These are phyloP conservation scores for Calephelis virginiensis DNA, from an alignment of 1,140 invertebrate genomes.

Conservation along the genomic window DNA sequence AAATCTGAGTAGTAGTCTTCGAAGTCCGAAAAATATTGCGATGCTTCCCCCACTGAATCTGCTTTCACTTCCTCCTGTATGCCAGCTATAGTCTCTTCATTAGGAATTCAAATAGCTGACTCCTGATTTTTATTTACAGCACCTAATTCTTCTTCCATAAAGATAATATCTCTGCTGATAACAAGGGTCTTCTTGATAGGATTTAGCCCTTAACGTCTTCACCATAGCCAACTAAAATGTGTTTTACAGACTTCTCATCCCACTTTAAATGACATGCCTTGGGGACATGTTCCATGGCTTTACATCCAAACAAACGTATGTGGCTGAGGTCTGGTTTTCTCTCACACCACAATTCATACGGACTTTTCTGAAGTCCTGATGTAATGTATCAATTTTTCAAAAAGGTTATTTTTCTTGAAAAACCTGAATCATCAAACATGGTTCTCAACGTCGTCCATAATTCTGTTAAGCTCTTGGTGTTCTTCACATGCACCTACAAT, in stretches of 20 bases:
- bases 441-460: constrained; percentile 29
- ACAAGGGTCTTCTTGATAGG: constrained; percentile 22
- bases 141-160: constrained; percentile 26
- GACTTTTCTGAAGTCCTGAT: constrained; percentile 22
- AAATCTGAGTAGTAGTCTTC: constrained; percentile 24
- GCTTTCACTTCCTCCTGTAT: constrained; percentile 15
- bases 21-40: constrained; percentile 15
- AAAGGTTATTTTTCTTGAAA: constrained; percentile 32
- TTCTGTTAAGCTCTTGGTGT: constrained; percentile 22
- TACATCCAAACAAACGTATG: constrained; percentile 25
- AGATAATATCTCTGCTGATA: constrained; percentile 28
- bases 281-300: constrained; percentile 22
- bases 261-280: constrained; percentile 20
- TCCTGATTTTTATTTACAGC: constrained; percentile 8
- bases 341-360: constrained; percentile 26
- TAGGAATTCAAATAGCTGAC: constrained; percentile 26
- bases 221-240: constrained; percentile 24
- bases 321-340: constrained; percentile 24
- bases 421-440: constrained; percentile 30
- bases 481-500: constrained; percentile 30
- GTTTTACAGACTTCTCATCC: constrained; percentile 23
- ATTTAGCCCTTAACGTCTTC: constrained; percentile 21
- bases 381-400: constrained; percentile 52
- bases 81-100: constrained; percentile 11
- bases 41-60: constrained; percentile 13